These are phyloP conservation scores for Oceanites oceanicus DNA, from an alignment of 2,113 vertebrate genomes.

Conservation along the genomic window DNA sequence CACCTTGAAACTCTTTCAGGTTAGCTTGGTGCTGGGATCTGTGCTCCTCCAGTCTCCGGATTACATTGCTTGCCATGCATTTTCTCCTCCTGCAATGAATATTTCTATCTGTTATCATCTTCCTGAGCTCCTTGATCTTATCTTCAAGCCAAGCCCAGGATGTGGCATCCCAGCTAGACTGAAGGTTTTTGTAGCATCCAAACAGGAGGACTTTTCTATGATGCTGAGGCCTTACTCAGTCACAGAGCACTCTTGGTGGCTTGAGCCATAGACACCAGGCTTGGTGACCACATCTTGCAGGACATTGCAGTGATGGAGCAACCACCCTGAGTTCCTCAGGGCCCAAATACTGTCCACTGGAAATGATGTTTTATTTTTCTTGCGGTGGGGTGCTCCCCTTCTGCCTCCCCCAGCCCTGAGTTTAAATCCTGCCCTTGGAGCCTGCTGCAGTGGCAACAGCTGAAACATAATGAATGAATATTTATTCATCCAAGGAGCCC, in stretches of 20 bases:
- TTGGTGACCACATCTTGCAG: background rate
- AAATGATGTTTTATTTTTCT: background rate
- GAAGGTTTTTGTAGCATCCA: background rate
- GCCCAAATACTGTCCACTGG: background rate
- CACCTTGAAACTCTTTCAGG: background rate
- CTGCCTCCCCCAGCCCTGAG: background rate
- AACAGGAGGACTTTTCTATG: background rate
- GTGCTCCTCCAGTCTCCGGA: background rate
- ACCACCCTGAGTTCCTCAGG: background rate
- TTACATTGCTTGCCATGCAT: background rate
- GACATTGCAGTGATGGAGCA: fast-evolving
- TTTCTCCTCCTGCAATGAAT: background rate
- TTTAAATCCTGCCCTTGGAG: background rate
- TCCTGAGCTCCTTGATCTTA: background rate
- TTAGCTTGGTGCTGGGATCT: background rate
- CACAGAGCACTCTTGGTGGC: background rate
- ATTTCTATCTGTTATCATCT: background rate
- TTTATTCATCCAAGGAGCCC: background rate
- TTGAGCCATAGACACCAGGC: background rate
- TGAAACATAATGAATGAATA: background rate
- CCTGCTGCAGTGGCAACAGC: background rate
- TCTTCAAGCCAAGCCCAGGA: background rate
- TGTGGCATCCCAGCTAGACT: background rate
- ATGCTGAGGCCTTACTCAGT: background rate
- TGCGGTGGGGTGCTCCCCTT: background rate